Conservation (phyloP, 2,113 vertebrate genomes). For the Telmatochromis sp. region DNA sequence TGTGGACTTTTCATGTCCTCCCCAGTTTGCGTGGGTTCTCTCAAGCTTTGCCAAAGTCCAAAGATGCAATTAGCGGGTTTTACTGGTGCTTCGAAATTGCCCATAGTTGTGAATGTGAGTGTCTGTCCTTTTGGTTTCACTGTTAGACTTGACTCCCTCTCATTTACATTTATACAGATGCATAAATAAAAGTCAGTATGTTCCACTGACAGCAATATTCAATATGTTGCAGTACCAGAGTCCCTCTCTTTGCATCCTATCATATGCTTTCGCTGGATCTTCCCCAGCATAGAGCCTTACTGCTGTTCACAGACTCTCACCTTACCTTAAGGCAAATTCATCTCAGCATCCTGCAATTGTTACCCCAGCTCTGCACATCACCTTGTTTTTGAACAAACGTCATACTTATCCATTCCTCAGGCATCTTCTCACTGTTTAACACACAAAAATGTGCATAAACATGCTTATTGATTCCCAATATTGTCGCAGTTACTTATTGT, state of each 20-base stretch:
- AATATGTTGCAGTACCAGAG: rapidly evolving
- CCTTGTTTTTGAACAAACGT: background rate
- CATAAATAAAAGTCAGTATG: background rate
- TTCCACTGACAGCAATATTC: background rate
- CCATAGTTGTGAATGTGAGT: background rate
- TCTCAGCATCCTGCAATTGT: background rate
- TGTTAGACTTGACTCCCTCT: background rate
- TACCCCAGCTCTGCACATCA: background rate
- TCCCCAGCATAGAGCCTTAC: background rate
- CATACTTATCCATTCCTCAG: background rate
- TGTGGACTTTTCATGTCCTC: background rate
- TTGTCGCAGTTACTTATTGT: background rate
- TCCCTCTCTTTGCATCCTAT: background rate
- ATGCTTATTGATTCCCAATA: rapidly evolving
- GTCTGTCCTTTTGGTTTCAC: background rate
- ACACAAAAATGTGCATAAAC: background rate
- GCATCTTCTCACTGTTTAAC: background rate
- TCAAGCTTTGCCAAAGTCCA: background rate
- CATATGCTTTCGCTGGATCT: background rate
- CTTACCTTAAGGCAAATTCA: rapidly evolving
- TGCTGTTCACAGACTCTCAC: background rate
- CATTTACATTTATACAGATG: background rate
- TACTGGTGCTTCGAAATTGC: background rate
- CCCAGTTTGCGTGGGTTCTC: background rate
- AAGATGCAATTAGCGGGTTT: rapidly evolving